Conservation (phyloP, 1,140 invertebrate species). For the Drosophila athabasca region DNA sequence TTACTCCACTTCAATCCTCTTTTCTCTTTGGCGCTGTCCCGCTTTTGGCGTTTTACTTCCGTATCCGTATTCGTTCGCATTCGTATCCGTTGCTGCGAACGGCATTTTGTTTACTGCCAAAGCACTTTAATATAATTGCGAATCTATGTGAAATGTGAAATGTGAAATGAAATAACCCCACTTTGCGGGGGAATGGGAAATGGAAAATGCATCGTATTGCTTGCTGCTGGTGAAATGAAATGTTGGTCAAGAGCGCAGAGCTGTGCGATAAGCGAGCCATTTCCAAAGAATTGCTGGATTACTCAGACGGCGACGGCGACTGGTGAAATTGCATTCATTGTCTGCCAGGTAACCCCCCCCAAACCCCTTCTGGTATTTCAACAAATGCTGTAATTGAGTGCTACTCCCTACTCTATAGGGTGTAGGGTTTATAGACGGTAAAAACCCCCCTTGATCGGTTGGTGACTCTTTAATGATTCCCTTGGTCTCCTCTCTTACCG, state of each 20-base stretch:
- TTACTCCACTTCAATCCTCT: background rate
- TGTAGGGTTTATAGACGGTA: too few relatives aligned
- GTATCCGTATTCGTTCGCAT: slow-evolving; percentile 34
- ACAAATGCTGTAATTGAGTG: too few relatives aligned
- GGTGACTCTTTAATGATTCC: background rate
- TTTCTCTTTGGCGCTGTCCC: background rate
- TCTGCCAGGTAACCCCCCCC: slow-evolving; percentile 12
- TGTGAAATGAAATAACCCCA: too few relatives aligned
- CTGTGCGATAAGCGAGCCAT: slow-evolving; percentile 40
- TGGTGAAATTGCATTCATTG: slow-evolving; percentile 50
- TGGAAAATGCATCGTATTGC: slow-evolving; percentile 29
- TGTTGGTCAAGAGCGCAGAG: slow-evolving; percentile 63
- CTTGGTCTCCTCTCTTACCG: background rate
- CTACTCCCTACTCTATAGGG: too few relatives aligned
- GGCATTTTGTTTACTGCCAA: slow-evolving; percentile 49
- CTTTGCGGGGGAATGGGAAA: slow-evolving; percentile 38
- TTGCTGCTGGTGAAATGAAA: slow-evolving; percentile 41
- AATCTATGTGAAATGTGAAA: slow-evolving; percentile 50
- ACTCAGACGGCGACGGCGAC: slow-evolving; percentile 30
- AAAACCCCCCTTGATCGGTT: slow-evolving; percentile 22
- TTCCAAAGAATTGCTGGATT: slow-evolving; percentile 29
- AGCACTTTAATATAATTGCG: slow-evolving; percentile 66
- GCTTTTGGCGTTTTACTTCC: slow-evolving; percentile 46
- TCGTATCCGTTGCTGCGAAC: slow-evolving; percentile 33
- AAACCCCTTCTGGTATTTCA: background rate